Percentiles rank a stretch among this genome's conserved stretches.
phyloP scores from a whole-genome alignment of 2,113 vertebrate species.

The Mustela nigripes region DNA sequence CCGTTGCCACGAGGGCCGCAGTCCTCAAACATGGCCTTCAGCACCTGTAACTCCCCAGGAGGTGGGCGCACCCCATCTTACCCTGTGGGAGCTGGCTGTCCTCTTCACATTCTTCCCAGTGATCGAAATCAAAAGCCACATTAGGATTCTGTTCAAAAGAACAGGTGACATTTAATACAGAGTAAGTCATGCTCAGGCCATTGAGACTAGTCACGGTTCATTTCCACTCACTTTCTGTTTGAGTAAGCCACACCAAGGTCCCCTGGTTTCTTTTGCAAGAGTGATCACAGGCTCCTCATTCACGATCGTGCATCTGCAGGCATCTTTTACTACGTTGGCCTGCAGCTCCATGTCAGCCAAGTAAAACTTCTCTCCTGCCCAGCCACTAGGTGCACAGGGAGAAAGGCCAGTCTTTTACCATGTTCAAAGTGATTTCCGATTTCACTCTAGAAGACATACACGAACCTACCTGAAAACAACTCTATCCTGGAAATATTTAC shows the following conservation, averaged over 20 bases:
- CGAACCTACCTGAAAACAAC: conserved; percentile 88
- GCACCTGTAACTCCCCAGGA: rapidly evolving
- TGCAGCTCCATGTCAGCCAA: conserved; percentile 87
- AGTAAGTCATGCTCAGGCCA: rapidly evolving
- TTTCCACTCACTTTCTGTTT: conserved; percentile 83
- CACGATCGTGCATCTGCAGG: conserved; percentile 79
- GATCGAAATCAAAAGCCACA: conserved; percentile 88
- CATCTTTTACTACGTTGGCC: conserved; percentile 78
- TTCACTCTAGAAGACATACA: background rate
- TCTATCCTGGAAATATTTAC: conserved; percentile 84
- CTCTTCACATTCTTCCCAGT: conserved; percentile 87
- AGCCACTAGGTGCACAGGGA: conserved; percentile 82
- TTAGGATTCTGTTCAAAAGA: conserved; percentile 85
- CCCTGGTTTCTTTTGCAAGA: conserved; percentile 83
- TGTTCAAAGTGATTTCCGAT: background rate
- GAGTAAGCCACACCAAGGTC: conserved; percentile 84
- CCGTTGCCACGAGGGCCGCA: background rate
- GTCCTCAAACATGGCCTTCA: background rate
- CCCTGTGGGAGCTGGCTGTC: conserved; percentile 78
- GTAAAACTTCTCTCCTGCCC: conserved; percentile 86
- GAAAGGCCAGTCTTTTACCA: background rate
- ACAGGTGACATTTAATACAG: background rate
- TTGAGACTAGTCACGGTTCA: rapidly evolving
- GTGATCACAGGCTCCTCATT: conserved; percentile 82
- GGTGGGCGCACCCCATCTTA: conserved; percentile 71